Evolutionary conservation across 2,113 vertebrate genomes (phyloP), one percentile per base, ranked within the genome.

Genomic region (Caranx ignobilis): DNA sequence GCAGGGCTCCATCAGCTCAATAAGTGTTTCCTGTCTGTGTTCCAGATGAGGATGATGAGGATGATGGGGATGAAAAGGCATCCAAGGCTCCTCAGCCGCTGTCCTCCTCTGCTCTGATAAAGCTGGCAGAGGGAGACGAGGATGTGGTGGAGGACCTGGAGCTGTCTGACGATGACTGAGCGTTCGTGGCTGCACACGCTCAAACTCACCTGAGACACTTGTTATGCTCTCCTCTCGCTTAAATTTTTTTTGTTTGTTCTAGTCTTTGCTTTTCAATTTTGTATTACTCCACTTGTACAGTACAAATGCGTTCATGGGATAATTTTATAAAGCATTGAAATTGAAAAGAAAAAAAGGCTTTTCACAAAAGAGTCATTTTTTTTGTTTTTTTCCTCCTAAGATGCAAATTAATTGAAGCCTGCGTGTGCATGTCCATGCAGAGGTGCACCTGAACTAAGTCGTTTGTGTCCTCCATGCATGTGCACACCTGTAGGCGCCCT

Each of bases 71-170:
- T 54, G 74, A 83, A 74, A 31, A 87, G 56, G 26, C 87, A 12
- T 89, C 88, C 15, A 91, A 83, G 83, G 76, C 83, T 66, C 92
- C 91, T 67, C 88, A 93, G 88, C 92, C 93, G 60, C 48, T 96
- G 84, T 92, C 94, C 1, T 94, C 84, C 0, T 64, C 93, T 0
- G 96, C 96, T 89, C 95, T 98, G 32, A 77, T 95, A 47, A 93
- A 85, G 75, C 94, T 99, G 77, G 96, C 96, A 0, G 94, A 91
- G 79, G 98, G 98, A 26, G 95, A 91, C 0, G 96, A 96, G 34
- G 98, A 99, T n/a, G 1, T 96, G 4, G 94, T 99, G 70, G 95
- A 97, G 88, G 98, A 99, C 78, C 93, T 99, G 52, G 87, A 95
- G 69, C 90, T 99, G 55, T 99, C 97, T 0, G 97, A 98, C 1